phyloP scores from a whole-genome alignment of 1,140 invertebrate genomes.

The Cecropterus lyciades region DNA sequence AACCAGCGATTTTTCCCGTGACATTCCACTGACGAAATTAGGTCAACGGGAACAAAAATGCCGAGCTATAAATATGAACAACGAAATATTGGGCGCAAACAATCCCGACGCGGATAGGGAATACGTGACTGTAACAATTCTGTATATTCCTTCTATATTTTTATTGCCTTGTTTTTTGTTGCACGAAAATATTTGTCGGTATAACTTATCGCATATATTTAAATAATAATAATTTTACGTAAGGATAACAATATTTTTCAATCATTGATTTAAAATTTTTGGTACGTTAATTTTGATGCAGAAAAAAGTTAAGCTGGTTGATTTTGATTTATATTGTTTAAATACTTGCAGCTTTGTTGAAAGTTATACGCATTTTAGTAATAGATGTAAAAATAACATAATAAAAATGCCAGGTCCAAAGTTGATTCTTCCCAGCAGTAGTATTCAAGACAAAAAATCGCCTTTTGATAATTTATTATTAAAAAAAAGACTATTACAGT shows the following conservation, averaged over 20 bases:
- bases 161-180: conserved; percentile 21
- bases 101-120: conserved; percentile 27
- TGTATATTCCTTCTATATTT: conserved; percentile 25
- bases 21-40: conserved; percentile 51
- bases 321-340: too few relatives aligned
- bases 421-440: too few relatives aligned
- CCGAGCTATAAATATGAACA: conserved; percentile 46
- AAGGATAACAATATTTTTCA: too few relatives aligned
- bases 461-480: not conserved
- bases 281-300: too few relatives aligned
- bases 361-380: too few relatives aligned
- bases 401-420: too few relatives aligned
- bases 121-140: conserved; percentile 31
- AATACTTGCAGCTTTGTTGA: too few relatives aligned
- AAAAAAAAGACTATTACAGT: not conserved
- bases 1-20: conserved; percentile 47
- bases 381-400: too few relatives aligned
- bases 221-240: too few relatives aligned
- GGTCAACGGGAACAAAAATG: conserved; percentile 53
- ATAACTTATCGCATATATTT: not conserved
- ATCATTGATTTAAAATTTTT: too few relatives aligned
- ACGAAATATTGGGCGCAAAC: conserved; percentile 36
- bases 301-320: too few relatives aligned
- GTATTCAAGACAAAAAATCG: too few relatives aligned
- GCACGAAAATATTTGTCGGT: not conserved